These are phyloP conservation scores for Falco rusticolus DNA, from an alignment of 2,797 vertebrate species.

Conservation along the genomic window DNA sequence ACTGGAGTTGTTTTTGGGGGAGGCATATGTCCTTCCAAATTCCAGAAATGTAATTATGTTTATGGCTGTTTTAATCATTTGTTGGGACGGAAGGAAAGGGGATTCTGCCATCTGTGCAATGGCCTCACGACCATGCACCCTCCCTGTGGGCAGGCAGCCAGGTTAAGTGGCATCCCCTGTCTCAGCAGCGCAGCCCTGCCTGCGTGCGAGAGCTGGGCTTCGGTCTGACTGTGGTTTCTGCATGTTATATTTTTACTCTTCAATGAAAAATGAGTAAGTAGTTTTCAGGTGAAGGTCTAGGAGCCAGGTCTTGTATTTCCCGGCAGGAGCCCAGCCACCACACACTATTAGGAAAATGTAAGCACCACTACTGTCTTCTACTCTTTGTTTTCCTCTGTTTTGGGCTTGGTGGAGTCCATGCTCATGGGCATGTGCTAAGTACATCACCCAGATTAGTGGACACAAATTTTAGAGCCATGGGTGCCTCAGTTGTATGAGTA, in stretches of 20 bases:
- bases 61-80: not conserved
- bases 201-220: not conserved
- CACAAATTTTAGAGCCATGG: not conserved
- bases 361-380: accelerated
- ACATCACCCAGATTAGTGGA: not conserved
- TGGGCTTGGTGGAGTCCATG: not conserved
- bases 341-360: accelerated
- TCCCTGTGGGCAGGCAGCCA: accelerated
- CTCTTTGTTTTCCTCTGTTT: not conserved
- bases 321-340: accelerated
- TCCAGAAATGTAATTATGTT: not conserved
- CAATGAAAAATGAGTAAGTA: not conserved
- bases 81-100: not conserved
- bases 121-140: not conserved
- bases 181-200: not conserved
- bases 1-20: not conserved
- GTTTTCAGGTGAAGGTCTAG: not conserved
- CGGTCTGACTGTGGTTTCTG: not conserved
- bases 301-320: not conserved
- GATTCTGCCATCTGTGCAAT: not conserved
- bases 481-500: not conserved
- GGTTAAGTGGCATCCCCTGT: too few species aligned
- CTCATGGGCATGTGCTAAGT: accelerated
- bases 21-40: not conserved
- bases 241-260: not conserved